Evolutionary conservation across 2,888 invertebrate genomes (phyloP), one percentile per base, ranked within the genome.

Genomic region (Eupelmus urozonus): DNA sequence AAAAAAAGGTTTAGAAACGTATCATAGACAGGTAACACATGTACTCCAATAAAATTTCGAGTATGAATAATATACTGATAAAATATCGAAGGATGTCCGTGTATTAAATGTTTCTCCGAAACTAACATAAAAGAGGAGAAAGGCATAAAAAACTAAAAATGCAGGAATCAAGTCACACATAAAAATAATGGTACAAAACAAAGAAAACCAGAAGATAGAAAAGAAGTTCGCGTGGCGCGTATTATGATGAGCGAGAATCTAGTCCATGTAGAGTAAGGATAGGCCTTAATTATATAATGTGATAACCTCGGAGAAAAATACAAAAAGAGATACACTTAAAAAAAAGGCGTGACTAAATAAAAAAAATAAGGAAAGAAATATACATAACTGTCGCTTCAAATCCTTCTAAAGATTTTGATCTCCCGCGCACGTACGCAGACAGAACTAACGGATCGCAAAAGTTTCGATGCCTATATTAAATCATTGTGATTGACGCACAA

Each of bases 281-380:
- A 80, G 80, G 80, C 80, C 80, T 79, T 80, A 79, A 80, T 70
- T 72, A 80, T 70, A 76, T 65, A 80, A 71, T 80, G 80, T 80
- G 78, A 80, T 80, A 79, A 76, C 51, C 57, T 72, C 51, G 75
- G 67, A 55, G 16, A 78, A 62, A 75, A 67, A 60, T 11, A 70
- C 57, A 45, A 65, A 66, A 51, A 57, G 51, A 63, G 45, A 63
- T 65, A 70, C 42, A 60, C 9, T 45, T 45, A 18, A 66, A 16
- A n/a, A 40, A 49, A 72, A 23, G 55, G 53, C 45, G 67, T 42
- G 45, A 77, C 18, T 57, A 71, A 53, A 57, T 0, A 53, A 11
- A 62, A 49, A 73, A 34, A 66, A 40, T 18, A 29, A 29, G 53
- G 13, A 63, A 23, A 45, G 42, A 69, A 71, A 73, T 29, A 25